Percentiles rank a stretch among this genome's conserved stretches.
Evolutionary conservation across 2,797 vertebrate species (phyloP).

Genomic region (Sarcoramphus papa): DNA sequence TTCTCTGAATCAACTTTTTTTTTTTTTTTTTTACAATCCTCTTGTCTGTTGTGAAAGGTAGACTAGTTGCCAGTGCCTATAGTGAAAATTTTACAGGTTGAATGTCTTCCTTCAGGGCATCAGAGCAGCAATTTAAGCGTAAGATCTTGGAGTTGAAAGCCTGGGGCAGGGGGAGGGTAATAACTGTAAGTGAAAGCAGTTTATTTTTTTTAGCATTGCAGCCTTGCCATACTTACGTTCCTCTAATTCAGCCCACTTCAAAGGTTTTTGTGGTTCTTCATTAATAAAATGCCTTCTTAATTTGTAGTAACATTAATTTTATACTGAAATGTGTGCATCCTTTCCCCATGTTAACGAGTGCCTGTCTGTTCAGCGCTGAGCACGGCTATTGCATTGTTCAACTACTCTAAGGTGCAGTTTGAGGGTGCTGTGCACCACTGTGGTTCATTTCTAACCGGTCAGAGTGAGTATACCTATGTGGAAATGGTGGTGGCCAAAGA

Average conservation of each 20-base stretch:
- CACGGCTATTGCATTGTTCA: neutral
- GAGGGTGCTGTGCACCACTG: neutral
- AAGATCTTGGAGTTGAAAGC: neutral
- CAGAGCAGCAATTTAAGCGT: neutral
- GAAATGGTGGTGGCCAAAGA: neutral
- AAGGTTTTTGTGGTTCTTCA: neutral
- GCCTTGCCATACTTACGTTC: neutral
- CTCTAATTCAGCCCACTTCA: neutral
- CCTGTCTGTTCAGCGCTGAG: neutral
- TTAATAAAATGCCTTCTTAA: neutral
- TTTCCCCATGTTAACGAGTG: neutral
- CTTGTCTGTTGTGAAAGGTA: neutral
- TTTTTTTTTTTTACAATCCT: fast-evolving
- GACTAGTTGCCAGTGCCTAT: neutral
- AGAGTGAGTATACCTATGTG: neutral
- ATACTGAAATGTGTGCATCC: neutral
- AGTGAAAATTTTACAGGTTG: neutral
- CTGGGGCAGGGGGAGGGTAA: neutral
- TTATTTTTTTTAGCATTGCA: neutral
- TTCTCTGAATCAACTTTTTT: neutral
- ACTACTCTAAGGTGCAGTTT: neutral
- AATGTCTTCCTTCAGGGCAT: slow-evolving; percentile 10
- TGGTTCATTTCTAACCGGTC: neutral
- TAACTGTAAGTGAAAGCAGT: neutral
- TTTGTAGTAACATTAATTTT: neutral